Conservation (phyloP, 2,888 invertebrate species). For the Oscheius onirici region DNA sequence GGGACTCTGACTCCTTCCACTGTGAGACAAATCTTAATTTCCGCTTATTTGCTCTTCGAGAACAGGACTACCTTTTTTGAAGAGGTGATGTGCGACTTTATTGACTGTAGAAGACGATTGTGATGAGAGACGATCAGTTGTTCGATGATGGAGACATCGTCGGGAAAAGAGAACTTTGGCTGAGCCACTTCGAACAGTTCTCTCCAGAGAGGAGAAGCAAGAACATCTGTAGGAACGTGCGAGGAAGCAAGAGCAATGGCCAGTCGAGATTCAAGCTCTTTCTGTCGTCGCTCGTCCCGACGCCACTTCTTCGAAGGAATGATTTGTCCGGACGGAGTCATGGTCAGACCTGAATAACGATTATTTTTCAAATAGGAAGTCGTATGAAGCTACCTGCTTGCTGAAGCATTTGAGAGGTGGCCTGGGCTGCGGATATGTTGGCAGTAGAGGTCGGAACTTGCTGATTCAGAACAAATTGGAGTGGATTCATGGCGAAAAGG, state of each 20-base stretch:
- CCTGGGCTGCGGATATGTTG: constrained; percentile 23
- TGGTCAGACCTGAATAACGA: constrained; percentile 38
- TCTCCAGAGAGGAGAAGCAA: constrained; percentile 56
- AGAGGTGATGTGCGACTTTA: constrained; percentile 34
- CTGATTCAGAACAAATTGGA: constrained; percentile 36
- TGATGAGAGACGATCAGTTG: constrained; percentile 34
- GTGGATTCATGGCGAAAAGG: constrained; percentile 47
- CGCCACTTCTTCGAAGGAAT: constrained; percentile 62
- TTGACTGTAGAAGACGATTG: constrained; percentile 37
- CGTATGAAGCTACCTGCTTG: constrained; percentile 36
- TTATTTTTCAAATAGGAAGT: too few relatives aligned
- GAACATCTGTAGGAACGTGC: constrained; percentile 42
- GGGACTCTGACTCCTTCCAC: constrained; percentile 23
- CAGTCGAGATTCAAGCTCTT: constrained; percentile 35
- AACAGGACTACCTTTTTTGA: constrained; percentile 36
- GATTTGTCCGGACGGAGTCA: constrained; percentile 46
- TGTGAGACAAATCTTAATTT: constrained; percentile 16
- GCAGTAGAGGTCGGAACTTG: constrained; percentile 31
- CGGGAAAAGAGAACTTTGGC: constrained; percentile 62
- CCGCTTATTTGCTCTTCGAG: not conserved
- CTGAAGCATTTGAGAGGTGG: constrained; percentile 37
- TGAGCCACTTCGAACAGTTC: constrained; percentile 62
- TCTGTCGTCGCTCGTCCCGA: constrained; percentile 55
- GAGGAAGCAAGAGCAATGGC: constrained; percentile 48
- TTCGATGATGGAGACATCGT: constrained; percentile 45